Evolutionary conservation across 1,140 invertebrate genomes (phyloP), one percentile per base, ranked within the genome.

Genomic region (Brachystomella parvula): DNA sequence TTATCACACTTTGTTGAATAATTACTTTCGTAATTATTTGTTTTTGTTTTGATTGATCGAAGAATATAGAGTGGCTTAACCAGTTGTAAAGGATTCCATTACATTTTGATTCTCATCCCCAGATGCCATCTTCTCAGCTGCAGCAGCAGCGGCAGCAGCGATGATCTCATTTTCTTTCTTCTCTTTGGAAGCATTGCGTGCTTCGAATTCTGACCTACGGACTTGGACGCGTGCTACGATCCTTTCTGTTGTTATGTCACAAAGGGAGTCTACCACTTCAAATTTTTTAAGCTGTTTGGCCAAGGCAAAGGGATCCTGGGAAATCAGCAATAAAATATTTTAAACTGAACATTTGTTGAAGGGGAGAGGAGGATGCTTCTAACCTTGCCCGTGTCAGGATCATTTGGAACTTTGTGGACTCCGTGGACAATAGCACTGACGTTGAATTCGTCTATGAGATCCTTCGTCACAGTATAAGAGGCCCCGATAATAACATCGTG

Each of bases 401-500:
- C 92, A 0, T 83, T 77, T 73, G 86, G 82, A 64, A 93, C 87
- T 9, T 84, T 82, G 0, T 92, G 96, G 65, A 83, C 79, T 1
- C 96, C 96, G 80, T 98, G 94, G 71, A 92, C 90, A 0, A 99
- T 95, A 1, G 97, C 75, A 74, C 91, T 86, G 17, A 99, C 91
- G 69, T 90, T 88, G 74, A 99, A 97, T 79, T 98, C 94, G 57
- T 96, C 88, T 85, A 99, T 89, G 3, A 99, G 79, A 59, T 98
- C 92, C 72, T 86, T 83, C 0, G 91, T 94, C 19, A 98, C 91
- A 69, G 85, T 84, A 77, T 96, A 98, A 0, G 96, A 96, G 3
- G 96, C 96, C 28, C 96, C 96, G 76, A 99, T 99, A 19, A 99
- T 94, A 53, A 99, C 96, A 81, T 99, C 96, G 73, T 94, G 92